These are phyloP conservation scores for Pollenia amentaria DNA, from an alignment of 2,888 invertebrate genomes.

Conservation along the genomic window DNA sequence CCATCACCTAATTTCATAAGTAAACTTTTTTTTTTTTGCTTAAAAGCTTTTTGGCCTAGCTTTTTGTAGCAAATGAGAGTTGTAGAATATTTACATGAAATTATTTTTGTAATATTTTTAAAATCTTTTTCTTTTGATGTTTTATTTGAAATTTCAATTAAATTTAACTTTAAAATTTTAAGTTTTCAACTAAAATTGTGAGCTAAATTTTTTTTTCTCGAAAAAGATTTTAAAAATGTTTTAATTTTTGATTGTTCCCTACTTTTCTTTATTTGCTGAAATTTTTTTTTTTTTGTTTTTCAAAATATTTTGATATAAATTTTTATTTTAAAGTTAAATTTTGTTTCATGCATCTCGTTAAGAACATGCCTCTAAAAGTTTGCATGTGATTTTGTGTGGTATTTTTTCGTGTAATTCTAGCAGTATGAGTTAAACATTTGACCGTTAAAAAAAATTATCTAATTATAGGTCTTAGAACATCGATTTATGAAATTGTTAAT, in stretches of 20 bases:
- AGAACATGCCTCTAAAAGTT: conserved; percentile 35
- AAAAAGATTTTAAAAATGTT: conserved; percentile 69
- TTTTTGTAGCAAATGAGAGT: background rate
- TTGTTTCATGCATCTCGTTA: conserved; percentile 60
- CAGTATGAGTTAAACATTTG: conserved; percentile 2
- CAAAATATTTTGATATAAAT: background rate
- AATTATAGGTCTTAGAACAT: no score
- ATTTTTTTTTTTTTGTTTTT: conserved; percentile 11
- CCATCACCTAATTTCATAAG: conserved; percentile 79
- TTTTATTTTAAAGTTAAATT: background rate
- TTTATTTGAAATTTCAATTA: background rate
- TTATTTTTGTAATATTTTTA: conserved; percentile 67
- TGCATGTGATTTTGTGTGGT: conserved; percentile 17
- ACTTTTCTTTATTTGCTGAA: conserved; percentile 46
- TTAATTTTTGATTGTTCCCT: conserved; percentile 50
- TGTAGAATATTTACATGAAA: conserved; percentile 72
- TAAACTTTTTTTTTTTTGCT: conserved; percentile 34
- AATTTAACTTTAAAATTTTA: conserved; percentile 58
- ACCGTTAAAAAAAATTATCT: conserved; percentile 8
- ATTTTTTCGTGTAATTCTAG: background rate
- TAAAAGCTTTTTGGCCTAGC: conserved; percentile 24
- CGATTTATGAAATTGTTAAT: background rate
- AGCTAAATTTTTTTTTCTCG: conserved; percentile 39
- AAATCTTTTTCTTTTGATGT: conserved; percentile 66
- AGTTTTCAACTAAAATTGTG: conserved; percentile 24